Evolutionary conservation across 1,140 invertebrate genomes (phyloP).

Genomic region (Aporrectodea caliginosa): DNA sequence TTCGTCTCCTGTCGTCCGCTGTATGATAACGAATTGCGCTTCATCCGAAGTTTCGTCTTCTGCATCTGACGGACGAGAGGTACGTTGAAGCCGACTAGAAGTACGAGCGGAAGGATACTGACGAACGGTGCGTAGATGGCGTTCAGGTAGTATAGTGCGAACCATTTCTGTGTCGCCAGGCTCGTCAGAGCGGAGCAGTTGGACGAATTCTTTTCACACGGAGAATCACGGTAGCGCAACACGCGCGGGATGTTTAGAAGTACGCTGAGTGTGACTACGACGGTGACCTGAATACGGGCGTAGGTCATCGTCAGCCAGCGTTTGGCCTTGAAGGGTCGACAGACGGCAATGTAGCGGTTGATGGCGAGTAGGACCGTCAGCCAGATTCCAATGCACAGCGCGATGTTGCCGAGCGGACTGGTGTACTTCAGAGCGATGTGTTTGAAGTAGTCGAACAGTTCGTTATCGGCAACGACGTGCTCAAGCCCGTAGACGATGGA

Average conservation of each 20-base stretch:
- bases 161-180: conserved; percentile 14
- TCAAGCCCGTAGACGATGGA: conserved; percentile 20
- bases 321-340: conserved; percentile 26
- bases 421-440: background rate
- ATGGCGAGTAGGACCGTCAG: conserved; percentile 28
- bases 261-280: background rate
- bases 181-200: background rate
- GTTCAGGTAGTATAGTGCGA: conserved; percentile 25
- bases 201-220: background rate
- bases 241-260: background rate
- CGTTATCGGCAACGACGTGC: background rate
- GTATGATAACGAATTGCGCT: conserved; percentile 11
- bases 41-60: conserved; percentile 15
- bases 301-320: conserved; percentile 20
- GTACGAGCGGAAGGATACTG: conserved; percentile 27
- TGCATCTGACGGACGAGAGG: conserved; percentile 17
- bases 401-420: conserved; percentile 23
- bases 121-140: conserved; percentile 27
- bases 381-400: conserved; percentile 27
- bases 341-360: conserved; percentile 32
- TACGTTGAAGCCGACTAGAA: conserved; percentile 26
- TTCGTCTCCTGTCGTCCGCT: conserved; percentile 23
- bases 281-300: conserved; percentile 21
- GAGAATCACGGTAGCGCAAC: background rate
- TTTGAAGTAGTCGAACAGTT: conserved; percentile 13